Conservation (phyloP, 1,140 invertebrate species). For the Spodoptera litura region DNA sequence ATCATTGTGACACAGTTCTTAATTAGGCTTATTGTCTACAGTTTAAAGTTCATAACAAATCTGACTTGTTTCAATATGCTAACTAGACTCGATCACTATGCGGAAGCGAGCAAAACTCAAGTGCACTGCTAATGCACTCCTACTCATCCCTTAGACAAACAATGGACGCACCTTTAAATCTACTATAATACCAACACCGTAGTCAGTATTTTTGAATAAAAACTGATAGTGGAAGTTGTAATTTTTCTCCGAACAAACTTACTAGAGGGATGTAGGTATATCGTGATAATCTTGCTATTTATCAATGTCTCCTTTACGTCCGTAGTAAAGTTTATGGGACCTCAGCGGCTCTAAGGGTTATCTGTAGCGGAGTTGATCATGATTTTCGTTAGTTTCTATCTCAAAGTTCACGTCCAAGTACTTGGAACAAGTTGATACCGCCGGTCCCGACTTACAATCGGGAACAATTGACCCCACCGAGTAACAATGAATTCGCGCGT, state of each 20-base stretch:
- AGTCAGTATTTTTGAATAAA: constrained; percentile 18
- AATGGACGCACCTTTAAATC: too few relatives aligned
- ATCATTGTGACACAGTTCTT: constrained; percentile 38
- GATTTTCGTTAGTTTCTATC: constrained; percentile 24
- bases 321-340: constrained; percentile 41
- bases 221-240: background rate
- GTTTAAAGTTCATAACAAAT: too few relatives aligned
- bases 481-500: constrained; percentile 24
- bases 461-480: background rate
- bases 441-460: background rate
- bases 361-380: constrained; percentile 38
- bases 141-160: too few relatives aligned
- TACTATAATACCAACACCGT: background rate
- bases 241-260: constrained; percentile 33
- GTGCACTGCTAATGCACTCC: too few relatives aligned
- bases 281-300: constrained; percentile 43
- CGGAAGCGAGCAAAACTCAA: too few relatives aligned
- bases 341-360: constrained; percentile 29
- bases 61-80: too few relatives aligned
- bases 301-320: constrained; percentile 41
- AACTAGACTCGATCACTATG: background rate
- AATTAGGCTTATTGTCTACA: constrained; percentile 13
- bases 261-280: constrained; percentile 27
- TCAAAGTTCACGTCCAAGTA: constrained; percentile 1
- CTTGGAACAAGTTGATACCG: background rate